Conservation (phyloP, 37 sponge, comb jelly and placozoan species). For the Haliclona indistincta region DNA sequence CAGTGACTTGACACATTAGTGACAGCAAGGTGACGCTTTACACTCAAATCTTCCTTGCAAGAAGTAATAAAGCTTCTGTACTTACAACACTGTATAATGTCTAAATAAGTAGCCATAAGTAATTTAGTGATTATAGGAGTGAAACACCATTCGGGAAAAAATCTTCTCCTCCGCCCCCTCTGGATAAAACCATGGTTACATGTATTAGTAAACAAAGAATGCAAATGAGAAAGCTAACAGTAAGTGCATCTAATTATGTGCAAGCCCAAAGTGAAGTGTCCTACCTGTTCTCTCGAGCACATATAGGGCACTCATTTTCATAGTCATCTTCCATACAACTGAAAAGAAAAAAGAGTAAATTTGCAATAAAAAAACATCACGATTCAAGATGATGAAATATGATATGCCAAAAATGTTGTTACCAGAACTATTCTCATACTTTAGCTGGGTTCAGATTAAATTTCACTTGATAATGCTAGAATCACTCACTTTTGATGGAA, state of each 20-base stretch:
- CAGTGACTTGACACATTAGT: too few species aligned
- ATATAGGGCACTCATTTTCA: slow-evolving; percentile 87
- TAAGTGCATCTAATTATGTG: slow-evolving; percentile 88
- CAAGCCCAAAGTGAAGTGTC: slow-evolving; percentile 83
- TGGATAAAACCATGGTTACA: slow-evolving; percentile 94
- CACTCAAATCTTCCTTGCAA: too few species aligned
- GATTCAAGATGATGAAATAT: neutral
- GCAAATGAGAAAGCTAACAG: slow-evolving; percentile 68
- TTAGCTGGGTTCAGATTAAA: too few species aligned
- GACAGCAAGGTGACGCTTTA: too few species aligned
- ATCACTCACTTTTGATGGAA: slow-evolving; percentile 83
- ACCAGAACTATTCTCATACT: neutral
- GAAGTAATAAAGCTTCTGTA: too few species aligned
- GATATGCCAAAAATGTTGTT: neutral
- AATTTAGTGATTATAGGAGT: neutral
- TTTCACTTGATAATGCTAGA: too few species aligned
- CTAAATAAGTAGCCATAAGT: too few species aligned
- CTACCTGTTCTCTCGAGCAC: slow-evolving; percentile 85
- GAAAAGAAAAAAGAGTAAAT: neutral
- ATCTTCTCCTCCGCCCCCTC: slow-evolving; percentile 6
- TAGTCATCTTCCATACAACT: slow-evolving; percentile 86
- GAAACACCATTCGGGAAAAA: neutral
- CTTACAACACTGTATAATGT: slow-evolving; percentile 81
- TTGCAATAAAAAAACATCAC: neutral
- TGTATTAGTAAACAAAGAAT: slow-evolving; percentile 86